Base-by-base conservation (phyloP, 2,113 vertebrate species). In the Plectropomus leopardus region DNA sequence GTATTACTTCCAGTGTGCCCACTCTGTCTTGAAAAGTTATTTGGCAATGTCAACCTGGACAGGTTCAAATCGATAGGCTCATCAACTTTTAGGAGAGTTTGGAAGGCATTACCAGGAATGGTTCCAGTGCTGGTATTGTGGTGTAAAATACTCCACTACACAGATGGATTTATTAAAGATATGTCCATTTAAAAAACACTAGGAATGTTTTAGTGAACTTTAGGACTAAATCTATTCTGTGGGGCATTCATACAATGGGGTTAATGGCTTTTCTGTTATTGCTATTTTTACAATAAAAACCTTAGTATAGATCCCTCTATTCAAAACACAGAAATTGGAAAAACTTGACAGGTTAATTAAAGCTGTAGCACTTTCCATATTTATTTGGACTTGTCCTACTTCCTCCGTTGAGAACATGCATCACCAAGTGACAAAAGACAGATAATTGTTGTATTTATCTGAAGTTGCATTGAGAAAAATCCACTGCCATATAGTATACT, bases 21-120 rank as follows among this genome's bases (percentile, higher is more conserved):
- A 48, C 51, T 68, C 26, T 77, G 61, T 81, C 72, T 81, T 36
- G 42, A 69, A 55, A 63, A 78, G 79, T 82, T 78, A 70, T 75
- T 86, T 75, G 65, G 65, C 58, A 26, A 40, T 28, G 73, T 65
- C 73, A 68, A 13, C 32, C 55, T 57, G 45, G 72, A 67, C 69
- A 78, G 78, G 57, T 69, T 34, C 36, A 69, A 69, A 78, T 86
- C 57, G 36, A 86, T 65, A 59, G 32, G 47, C 34, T 32, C 51
- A 65, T 78, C 50, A 69, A 44, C 47, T 70, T 75, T 66, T 30
- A 50, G 54, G 23, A 72, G 69, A 70, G 36, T 77, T 50, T 51
- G 40, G 48, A 73, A 34, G 64, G 47, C 23, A 21, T 65, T 2
- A 7, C 40, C 3, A 26, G 30, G 19, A 28, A 0, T 23, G 36